A percentile compares a stretch with the other conserved stretches of the same genome.
phyloP scores from a whole-genome alignment of 2,797 vertebrate genomes.

The Sebastes oblongus region DNA sequence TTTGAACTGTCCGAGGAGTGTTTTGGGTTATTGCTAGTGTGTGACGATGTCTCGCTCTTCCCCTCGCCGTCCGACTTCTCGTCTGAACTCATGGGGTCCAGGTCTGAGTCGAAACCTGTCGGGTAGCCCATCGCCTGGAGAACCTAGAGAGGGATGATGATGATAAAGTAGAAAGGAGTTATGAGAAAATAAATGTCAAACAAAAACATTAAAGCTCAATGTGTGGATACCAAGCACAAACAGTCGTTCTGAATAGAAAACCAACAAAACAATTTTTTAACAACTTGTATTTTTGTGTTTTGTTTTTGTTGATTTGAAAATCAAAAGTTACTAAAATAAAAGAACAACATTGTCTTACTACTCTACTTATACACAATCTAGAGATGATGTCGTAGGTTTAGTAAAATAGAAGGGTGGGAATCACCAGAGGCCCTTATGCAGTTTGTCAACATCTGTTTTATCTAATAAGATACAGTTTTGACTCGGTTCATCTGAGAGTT shows the following conservation, averaged over 20 bases:
- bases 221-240: background rate
- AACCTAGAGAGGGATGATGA: slow-evolving; percentile 80
- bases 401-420: too few species aligned
- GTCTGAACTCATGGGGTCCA: slow-evolving; percentile 96
- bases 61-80: slow-evolving; percentile 98
- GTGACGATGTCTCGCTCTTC: slow-evolving; percentile 94
- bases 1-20: slow-evolving; percentile 93
- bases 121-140: slow-evolving; percentile 99
- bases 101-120: slow-evolving; percentile 95
- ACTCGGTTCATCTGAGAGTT: too few species aligned
- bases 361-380: background rate
- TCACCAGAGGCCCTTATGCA: too few species aligned
- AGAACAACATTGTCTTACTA: background rate
- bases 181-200: background rate
- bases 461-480: too few species aligned
- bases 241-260: background rate
- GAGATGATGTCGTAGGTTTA: too few species aligned
- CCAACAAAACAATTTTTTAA: background rate
- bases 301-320: background rate
- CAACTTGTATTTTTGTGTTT: background rate
- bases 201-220: background rate
- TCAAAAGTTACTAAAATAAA: background rate
- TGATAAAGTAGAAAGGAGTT: background rate
- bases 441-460: too few species aligned
- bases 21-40: slow-evolving; percentile 95